A percentile compares a stretch with the other conserved stretches of the same genome.
These are phyloP conservation scores for Catharus fuscescens DNA, from an alignment of 2,113 vertebrate genomes.

Conservation along the genomic window DNA sequence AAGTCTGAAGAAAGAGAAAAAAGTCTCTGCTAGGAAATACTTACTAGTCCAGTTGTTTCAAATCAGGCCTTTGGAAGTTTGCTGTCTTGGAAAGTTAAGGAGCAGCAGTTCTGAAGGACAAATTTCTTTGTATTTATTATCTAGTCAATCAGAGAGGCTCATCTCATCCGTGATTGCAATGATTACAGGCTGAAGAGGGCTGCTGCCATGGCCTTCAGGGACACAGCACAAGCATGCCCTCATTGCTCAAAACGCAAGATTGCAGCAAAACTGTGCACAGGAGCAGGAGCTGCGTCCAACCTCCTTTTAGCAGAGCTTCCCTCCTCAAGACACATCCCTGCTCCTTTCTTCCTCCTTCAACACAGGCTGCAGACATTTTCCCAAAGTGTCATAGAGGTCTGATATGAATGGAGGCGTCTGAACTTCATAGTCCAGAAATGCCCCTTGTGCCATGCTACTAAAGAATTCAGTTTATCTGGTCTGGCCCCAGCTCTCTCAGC, in stretches of 20 bases:
- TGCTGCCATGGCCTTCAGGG: background rate
- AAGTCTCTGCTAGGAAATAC: background rate
- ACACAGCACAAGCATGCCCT: rapidly evolving
- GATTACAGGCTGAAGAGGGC: background rate
- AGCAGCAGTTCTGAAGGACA: background rate
- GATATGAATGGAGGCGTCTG: background rate
- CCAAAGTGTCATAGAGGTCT: background rate
- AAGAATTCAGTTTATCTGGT: background rate
- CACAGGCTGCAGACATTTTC: background rate
- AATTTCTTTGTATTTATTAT: background rate
- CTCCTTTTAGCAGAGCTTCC: background rate
- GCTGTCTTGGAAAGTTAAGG: background rate
- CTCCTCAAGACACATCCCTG: rapidly evolving
- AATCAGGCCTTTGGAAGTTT: background rate
- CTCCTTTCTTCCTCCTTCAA: background rate
- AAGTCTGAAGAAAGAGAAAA: background rate
- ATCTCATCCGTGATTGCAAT: rapidly evolving
- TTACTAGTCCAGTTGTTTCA: background rate
- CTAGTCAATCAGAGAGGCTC: background rate
- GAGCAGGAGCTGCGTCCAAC: background rate
- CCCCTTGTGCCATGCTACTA: background rate
- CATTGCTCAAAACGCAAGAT: background rate
- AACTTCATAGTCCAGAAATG: background rate
- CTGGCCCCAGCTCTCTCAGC: background rate
- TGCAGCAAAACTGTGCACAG: background rate